Conservation (phyloP, 2,113 vertebrate species). For the Crotalus tigris region DNA sequence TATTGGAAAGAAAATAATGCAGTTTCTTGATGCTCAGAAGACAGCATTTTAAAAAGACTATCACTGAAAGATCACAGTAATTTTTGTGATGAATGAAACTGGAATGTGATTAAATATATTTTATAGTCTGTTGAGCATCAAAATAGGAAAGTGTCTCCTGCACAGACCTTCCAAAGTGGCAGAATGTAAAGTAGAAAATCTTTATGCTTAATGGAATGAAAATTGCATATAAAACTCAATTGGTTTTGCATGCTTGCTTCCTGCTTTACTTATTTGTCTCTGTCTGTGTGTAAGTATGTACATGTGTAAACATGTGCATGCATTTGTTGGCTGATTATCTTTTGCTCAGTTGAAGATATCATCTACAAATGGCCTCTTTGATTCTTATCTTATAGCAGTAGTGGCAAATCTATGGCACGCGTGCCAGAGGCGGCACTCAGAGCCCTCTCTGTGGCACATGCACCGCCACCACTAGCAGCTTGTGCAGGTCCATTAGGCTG, state of each 20-base stretch:
- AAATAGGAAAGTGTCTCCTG: background rate
- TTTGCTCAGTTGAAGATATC: background rate
- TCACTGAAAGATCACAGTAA: constrained; percentile 28
- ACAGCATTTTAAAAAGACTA: constrained; percentile 9
- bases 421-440: too few relatives aligned
- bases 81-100: constrained; percentile 34
- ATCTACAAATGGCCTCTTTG: background rate
- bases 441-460: too few relatives aligned
- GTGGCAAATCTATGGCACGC: too few relatives aligned
- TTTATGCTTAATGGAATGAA: constrained; percentile 23
- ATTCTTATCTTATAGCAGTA: background rate
- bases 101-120: constrained; percentile 40
- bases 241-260: background rate
- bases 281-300: background rate
- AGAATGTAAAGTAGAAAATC: constrained; percentile 19
- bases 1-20: background rate
- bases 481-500: too few relatives aligned
- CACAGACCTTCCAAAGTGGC: background rate
- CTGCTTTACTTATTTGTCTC: rapidly evolving
- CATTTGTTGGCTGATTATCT: background rate
- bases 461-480: too few relatives aligned
- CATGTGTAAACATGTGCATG: rapidly evolving
- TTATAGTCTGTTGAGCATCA: constrained; percentile 50
- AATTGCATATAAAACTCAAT: constrained; percentile 3
- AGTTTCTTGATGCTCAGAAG: background rate